Conservation (phyloP, 2,113 vertebrate species). For the Equus quagga region DNA sequence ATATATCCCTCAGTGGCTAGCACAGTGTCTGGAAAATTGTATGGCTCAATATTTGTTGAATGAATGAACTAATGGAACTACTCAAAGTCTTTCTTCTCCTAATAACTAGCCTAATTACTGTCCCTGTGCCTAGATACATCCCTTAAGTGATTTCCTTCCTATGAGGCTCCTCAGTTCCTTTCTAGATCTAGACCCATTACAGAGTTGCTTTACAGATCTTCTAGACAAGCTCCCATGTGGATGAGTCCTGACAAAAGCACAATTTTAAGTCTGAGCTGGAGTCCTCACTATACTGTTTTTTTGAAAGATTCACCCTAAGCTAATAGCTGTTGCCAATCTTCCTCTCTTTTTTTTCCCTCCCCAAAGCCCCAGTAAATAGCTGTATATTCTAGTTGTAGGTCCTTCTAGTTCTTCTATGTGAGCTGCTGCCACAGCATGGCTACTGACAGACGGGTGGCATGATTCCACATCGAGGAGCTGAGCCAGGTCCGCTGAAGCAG, state of each 20-base stretch:
- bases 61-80: not conserved
- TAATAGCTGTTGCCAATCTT: no score
- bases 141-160: constrained; percentile 2
- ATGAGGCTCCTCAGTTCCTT: not conserved
- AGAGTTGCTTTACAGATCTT: not conserved
- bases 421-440: no score
- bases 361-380: no score
- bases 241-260: not conserved
- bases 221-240: not conserved
- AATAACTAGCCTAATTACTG: not conserved
- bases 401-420: no score
- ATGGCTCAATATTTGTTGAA: constrained; percentile 22
- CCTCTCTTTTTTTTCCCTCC: no score
- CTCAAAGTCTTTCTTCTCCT: not conserved
- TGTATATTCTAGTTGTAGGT: no score
- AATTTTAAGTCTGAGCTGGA: not conserved
- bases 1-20: not conserved
- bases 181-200: not conserved
- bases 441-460: no score
- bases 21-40: not conserved
- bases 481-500: no score
- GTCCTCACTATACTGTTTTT: not conserved
- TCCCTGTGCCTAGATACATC: not conserved
- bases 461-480: no score
- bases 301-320: no score